phyloP scores from a whole-genome alignment of 2,113 vertebrate species.

The Aplodontia rufa region DNA sequence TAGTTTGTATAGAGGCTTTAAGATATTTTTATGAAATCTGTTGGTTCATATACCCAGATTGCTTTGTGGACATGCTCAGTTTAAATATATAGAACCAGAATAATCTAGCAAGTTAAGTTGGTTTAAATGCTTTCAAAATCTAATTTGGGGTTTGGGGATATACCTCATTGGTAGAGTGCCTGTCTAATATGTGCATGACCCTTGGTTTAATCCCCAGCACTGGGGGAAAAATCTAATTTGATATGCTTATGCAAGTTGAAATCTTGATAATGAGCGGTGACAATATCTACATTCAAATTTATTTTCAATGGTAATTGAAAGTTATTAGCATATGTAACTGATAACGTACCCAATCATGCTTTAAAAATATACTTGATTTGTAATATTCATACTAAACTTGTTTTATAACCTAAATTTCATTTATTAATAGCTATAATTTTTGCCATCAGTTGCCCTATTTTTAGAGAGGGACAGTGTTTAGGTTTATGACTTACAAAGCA shows the following conservation, averaged over 20 bases:
- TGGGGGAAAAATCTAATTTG: neutral
- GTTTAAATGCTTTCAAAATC: constrained; percentile 50
- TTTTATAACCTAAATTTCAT: constrained; percentile 48
- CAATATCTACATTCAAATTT: neutral
- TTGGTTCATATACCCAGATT: constrained; percentile 68
- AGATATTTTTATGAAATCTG: constrained; percentile 76
- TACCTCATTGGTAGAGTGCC: neutral
- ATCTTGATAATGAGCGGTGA: constrained; percentile 27
- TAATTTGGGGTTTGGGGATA: neutral
- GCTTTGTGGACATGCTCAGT: constrained; percentile 47
- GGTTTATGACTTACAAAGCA: constrained; percentile 27
- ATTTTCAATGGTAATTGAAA: constrained; percentile 39
- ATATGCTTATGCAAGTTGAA: constrained; percentile 16
- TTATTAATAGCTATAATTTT: neutral
- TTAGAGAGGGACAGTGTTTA: neutral
- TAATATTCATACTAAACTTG: constrained; percentile 21
- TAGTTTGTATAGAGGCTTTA: constrained; percentile 83
- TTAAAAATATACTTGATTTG: constrained; percentile 16
- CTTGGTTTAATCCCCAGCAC: neutral
- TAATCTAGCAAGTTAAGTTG: constrained; percentile 38
- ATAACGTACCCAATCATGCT: too few species aligned
- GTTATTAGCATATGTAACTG: constrained; percentile 14
- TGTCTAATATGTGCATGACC: neutral
- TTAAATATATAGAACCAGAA: constrained; percentile 64
- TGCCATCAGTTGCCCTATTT: neutral